A percentile compares a stretch with the other conserved stretches of the same genome.
Conservation (phyloP, 2,113 vertebrate genomes). For the Dermatemys mawii region DNA sequence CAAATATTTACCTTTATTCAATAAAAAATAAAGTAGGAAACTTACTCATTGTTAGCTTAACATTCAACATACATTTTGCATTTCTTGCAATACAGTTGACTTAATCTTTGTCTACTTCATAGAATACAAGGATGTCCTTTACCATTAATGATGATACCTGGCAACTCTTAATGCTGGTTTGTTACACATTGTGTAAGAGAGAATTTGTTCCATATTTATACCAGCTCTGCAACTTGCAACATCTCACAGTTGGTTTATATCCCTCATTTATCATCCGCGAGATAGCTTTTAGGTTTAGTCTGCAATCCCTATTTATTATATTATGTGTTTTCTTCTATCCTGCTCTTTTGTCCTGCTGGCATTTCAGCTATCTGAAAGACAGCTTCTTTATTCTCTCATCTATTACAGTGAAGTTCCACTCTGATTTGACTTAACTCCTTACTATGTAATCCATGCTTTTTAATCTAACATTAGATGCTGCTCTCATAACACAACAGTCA, state of each 20-base stretch:
- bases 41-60: not conserved
- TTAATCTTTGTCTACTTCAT: not conserved
- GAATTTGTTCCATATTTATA: not conserved
- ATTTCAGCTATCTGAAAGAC: not conserved
- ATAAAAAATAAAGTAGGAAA: not conserved
- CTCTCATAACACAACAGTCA: not conserved
- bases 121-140: not conserved
- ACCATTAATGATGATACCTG: not conserved
- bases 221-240: not conserved
- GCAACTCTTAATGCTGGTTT: not conserved
- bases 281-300: not conserved
- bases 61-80: not conserved
- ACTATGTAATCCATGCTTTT: not conserved
- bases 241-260: not conserved
- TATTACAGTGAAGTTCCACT: not conserved
- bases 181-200: not conserved
- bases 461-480: not conserved
- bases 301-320: not conserved
- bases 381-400: not conserved
- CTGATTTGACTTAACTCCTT: not conserved
- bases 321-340: fast-evolving
- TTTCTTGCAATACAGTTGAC: not conserved
- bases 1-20: not conserved
- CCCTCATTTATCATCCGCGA: not conserved
- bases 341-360: not conserved